Evolutionary conservation across 2,797 vertebrate species (phyloP).

Genomic region (Gymnoscopelus microlampas): DNA sequence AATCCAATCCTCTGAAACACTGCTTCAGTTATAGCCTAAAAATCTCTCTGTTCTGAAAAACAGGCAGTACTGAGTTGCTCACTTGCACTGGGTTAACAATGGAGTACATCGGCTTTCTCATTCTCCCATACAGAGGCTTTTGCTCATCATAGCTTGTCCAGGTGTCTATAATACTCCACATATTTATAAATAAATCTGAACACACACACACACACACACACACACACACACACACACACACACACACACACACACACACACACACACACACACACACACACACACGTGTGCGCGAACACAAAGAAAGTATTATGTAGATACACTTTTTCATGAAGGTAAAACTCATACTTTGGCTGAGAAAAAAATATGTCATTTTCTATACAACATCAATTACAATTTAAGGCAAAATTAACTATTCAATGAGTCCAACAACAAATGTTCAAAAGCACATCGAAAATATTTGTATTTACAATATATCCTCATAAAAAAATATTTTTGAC

Average conservation of each 20-base stretch:
- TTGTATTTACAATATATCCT: slow-evolving; percentile 73
- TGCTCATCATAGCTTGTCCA: slow-evolving; percentile 24
- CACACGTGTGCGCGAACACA: too few species aligned
- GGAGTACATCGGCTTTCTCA: slow-evolving; percentile 14
- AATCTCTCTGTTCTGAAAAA: slow-evolving; percentile 44
- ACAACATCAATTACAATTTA: slow-evolving; percentile 74
- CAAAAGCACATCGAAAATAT: slow-evolving; percentile 78
- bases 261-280: slow-evolving; percentile 35
- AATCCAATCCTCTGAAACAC: slow-evolving; percentile 30
- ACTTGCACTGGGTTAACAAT: slow-evolving; percentile 16
- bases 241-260: slow-evolving; percentile 35
- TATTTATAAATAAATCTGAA: too few species aligned
- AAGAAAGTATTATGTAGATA: slow-evolving; percentile 64
- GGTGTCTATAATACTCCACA: slow-evolving; percentile 24
- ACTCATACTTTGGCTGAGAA: slow-evolving; percentile 84
- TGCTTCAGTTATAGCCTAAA: slow-evolving; percentile 41
- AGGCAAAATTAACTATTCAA: slow-evolving; percentile 70
- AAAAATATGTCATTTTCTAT: slow-evolving; percentile 56
- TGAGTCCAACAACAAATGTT: slow-evolving; percentile 61
- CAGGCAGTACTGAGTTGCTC: slow-evolving; percentile 41
- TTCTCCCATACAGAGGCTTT: slow-evolving; percentile 13
- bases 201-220: neutral
- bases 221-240: neutral
- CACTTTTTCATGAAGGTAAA: slow-evolving; percentile 69
- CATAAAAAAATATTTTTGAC: slow-evolving; percentile 80